Base-by-base conservation (phyloP, 2,797 vertebrate genomes). In the Sebastes vulpes region DNA sequence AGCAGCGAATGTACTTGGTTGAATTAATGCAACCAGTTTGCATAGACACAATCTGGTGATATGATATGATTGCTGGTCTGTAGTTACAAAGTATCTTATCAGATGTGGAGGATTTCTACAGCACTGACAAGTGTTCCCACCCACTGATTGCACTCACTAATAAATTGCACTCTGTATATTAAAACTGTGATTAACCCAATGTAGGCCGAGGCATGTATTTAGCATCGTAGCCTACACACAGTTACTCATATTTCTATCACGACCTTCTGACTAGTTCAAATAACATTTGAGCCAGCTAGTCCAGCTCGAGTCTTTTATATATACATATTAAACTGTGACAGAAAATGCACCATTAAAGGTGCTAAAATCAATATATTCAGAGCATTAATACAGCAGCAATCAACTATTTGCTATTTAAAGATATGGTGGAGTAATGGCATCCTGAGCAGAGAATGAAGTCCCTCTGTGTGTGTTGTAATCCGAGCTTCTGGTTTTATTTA, bases 21-120 rank as follows among this genome's bases (percentile, higher is more conserved):
- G 52, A 85, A 78, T 87, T 54, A 79, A 77, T 84, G 65, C 66
- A 35, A 54, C 35, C 54, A 25, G 66, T 78, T 83, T 86, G 57
- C 65, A n/a, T 31, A 58, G 21, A 60, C 53, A 72, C 73, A 63
- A 14, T 66, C 31, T 81, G 42, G 52, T 56, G 72, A 58, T 66
- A 35, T 26, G 66, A 42, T 65, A 23, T 69, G 32, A 76, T 79
- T 58, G 65, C 64, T 68, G 71, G 53, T 84, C 61, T 68, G 54
- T 57, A 65, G 58, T 79, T 83, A 63, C 64, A 81, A 74, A 82
- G n/a, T 16, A 48, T 31, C 64, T 83, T 54, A 79, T 84, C 52
- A 73, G 50, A 78, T 79, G 50, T 32, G 58, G 50, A 79, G 59
- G 73, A 82, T 71, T 38, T 69, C 46, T 64, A 21, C 60, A 59